Evolutionary conservation across 2,113 vertebrate genomes (phyloP).

Genomic region (Thinocorus orbignyianus): DNA sequence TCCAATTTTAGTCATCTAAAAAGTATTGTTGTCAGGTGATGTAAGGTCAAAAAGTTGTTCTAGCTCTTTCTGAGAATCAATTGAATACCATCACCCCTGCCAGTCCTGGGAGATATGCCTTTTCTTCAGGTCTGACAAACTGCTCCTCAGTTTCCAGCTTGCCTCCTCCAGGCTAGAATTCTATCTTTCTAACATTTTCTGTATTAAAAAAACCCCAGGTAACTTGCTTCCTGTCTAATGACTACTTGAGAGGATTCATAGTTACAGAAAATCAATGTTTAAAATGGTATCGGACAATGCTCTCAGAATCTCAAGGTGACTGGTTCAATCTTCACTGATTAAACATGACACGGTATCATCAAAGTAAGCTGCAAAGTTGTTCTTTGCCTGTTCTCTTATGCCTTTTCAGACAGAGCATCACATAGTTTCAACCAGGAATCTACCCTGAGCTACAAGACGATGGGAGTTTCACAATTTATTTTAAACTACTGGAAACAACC

Average conservation of each 20-base stretch:
- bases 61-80: conserved; percentile 33
- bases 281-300: conserved; percentile 65
- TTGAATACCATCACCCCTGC: neutral
- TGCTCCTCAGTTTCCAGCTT: conserved; percentile 36
- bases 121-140: conserved; percentile 57
- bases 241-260: conserved; percentile 69
- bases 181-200: conserved; percentile 52
- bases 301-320: conserved; percentile 70
- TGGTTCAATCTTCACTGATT: conserved; percentile 65
- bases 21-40: neutral
- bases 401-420: neutral
- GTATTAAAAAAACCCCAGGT: conserved; percentile 22
- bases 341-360: conserved; percentile 61
- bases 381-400: neutral
- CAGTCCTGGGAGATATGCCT: conserved; percentile 30
- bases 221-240: conserved; percentile 68
- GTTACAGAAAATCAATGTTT: conserved; percentile 75
- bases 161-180: conserved; percentile 58
- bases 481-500: neutral
- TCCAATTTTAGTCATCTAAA: neutral
- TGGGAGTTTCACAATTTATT: neutral
- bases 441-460: neutral
- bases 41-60: conserved; percentile 43
- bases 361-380: conserved; percentile 38
- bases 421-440: neutral